Percentiles rank a stretch among this genome's conserved stretches.
Conservation (phyloP, 2,797 vertebrate genomes). For the Stomatorhinus walkeri region DNA sequence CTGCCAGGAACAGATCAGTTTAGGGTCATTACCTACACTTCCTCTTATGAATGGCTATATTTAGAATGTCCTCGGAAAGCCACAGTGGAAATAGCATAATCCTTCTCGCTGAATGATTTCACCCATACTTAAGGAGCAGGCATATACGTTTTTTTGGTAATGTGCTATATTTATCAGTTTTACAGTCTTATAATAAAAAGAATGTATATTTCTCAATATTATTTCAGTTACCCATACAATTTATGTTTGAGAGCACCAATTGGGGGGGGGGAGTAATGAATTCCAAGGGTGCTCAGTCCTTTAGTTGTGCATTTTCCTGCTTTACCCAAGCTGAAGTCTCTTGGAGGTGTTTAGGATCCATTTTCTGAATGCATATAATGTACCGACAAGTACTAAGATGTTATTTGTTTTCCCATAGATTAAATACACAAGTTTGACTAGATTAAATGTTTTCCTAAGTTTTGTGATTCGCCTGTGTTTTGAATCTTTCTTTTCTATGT, state of each 20-base stretch:
- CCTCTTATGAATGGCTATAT: constrained; percentile 59
- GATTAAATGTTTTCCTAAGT: neutral
- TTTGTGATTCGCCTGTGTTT: neutral
- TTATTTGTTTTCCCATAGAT: neutral
- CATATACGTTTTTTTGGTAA: neutral
- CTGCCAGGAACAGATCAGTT: constrained; percentile 44
- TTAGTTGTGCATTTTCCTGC: neutral
- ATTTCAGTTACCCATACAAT: neutral
- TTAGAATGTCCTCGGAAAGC: constrained; percentile 58
- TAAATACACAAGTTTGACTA: neutral
- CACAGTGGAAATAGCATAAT: constrained; percentile 57
- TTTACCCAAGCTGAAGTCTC: neutral
- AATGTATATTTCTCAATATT: neutral
- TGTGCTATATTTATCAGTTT: constrained; percentile 5
- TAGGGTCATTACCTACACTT: constrained; percentile 64
- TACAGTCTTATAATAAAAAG: neutral
- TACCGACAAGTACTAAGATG: neutral
- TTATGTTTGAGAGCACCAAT: neutral
- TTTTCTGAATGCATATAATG: neutral
- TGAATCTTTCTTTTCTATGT: neutral
- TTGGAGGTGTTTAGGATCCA: neutral
- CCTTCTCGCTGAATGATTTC: constrained; percentile 41
- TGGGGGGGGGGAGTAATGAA: neutral
- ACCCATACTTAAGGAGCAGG: constrained; percentile 26
- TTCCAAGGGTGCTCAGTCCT: neutral